These are phyloP conservation scores for Coremacera marginata DNA, from an alignment of 2,888 invertebrate species.

Conservation along the genomic window DNA sequence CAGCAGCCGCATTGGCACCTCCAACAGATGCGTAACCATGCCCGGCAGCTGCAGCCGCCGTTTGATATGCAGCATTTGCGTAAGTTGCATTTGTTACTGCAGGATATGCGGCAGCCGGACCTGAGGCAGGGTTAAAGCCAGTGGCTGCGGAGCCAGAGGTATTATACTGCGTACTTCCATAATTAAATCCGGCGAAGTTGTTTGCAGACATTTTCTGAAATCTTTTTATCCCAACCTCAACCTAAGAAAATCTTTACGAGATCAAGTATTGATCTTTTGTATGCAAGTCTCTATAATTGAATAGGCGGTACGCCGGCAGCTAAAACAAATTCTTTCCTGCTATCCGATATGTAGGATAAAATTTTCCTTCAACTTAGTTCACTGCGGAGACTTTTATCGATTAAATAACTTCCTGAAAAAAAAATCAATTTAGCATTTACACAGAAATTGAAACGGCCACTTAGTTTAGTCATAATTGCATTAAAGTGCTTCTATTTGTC, in stretches of 20 bases:
- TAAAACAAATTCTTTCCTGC: neutral
- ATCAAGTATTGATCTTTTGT: constrained; percentile 1
- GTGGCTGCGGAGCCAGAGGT: constrained; percentile 83
- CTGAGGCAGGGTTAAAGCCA: constrained; percentile 77
- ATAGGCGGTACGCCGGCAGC: neutral
- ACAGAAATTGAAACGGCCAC: neutral
- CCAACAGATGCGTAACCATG: constrained; percentile 72
- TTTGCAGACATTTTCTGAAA: constrained; percentile 72
- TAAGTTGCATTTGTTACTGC: constrained; percentile 76
- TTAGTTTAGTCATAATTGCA: too few relatives aligned
- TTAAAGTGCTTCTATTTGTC: too few relatives aligned
- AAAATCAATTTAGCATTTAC: neutral
- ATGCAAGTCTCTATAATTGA: neutral
- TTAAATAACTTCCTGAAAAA: constrained; percentile 2
- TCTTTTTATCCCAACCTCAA: neutral
- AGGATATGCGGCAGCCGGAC: constrained; percentile 62
- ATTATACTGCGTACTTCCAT: constrained; percentile 93
- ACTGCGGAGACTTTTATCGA: neutral
- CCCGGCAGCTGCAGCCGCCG: constrained; percentile 72
- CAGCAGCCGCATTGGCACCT: constrained; percentile 79
- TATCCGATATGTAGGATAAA: neutral
- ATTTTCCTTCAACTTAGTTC: neutral
- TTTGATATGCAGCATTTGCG: constrained; percentile 87
- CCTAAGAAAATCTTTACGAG: neutral
- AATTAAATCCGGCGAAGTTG: constrained; percentile 95